These are phyloP conservation scores for Fistularia tabacaria DNA, from an alignment of 2,797 vertebrate genomes.

Conservation along the genomic window DNA sequence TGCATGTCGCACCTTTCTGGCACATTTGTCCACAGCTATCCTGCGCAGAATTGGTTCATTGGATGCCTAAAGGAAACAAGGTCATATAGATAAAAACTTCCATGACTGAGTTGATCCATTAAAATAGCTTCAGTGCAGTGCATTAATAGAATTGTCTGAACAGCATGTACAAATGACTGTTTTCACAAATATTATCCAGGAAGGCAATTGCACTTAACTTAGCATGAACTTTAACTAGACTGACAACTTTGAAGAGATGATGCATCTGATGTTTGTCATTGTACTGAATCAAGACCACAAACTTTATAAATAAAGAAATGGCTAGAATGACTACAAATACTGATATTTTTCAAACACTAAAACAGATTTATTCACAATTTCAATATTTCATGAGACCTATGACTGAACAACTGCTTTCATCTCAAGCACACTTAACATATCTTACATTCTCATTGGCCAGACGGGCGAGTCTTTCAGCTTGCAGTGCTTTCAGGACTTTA, in stretches of 20 bases:
- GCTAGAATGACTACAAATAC: too few relatives aligned
- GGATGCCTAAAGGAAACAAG: slow-evolving; percentile 73
- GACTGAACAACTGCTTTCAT: too few relatives aligned
- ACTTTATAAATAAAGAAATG: too few relatives aligned
- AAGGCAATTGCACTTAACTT: too few relatives aligned
- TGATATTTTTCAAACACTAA: too few relatives aligned
- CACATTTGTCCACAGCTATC: slow-evolving; percentile 94
- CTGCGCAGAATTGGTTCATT: slow-evolving; percentile 93
- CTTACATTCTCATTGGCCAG: slow-evolving; percentile 93
- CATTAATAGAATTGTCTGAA: background rate
- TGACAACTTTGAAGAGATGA: too few relatives aligned
- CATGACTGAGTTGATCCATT: background rate
- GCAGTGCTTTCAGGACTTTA: slow-evolving; percentile 94
- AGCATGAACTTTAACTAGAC: too few relatives aligned
- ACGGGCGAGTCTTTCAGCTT: slow-evolving; percentile 89
- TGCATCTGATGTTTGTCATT: too few relatives aligned
- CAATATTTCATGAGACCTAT: too few relatives aligned
- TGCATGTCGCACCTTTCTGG: slow-evolving; percentile 91
- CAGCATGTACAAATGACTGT: background rate
- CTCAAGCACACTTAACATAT: background rate
- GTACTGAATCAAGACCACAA: too few relatives aligned
- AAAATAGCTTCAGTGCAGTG: background rate
- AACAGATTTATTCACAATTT: too few relatives aligned
- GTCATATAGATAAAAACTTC: background rate
- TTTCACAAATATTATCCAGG: background rate